phyloP scores from a whole-genome alignment of 1,140 invertebrate genomes.

The Danaus melanippus region DNA sequence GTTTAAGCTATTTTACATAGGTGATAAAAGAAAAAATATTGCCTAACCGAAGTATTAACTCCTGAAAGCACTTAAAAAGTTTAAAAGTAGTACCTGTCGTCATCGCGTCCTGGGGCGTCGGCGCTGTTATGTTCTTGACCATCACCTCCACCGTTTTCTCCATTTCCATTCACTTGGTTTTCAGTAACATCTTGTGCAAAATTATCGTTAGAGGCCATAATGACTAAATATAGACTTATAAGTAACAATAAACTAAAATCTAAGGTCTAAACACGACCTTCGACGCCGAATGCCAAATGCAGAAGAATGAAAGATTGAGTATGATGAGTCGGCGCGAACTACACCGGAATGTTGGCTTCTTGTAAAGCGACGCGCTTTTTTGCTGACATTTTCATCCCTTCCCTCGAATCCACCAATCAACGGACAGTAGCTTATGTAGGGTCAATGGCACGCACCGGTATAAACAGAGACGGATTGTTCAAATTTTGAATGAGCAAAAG shows the following conservation, averaged over 20 bases:
- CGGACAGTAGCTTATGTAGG: constrained; percentile 23
- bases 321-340: constrained; percentile 63
- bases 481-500: constrained; percentile 19
- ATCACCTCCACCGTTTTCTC: constrained; percentile 75
- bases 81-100: constrained; percentile 77
- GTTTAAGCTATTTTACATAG: constrained; percentile 10
- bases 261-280: constrained; percentile 66
- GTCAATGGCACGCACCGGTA: constrained; percentile 50
- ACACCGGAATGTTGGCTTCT: constrained; percentile 46
- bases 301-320: constrained; percentile 61
- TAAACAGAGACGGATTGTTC: constrained; percentile 29
- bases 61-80: constrained; percentile 20
- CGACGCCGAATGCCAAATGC: constrained; percentile 67
- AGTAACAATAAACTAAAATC: constrained; percentile 65
- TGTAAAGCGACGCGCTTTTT: constrained; percentile 49
- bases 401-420: constrained; percentile 44
- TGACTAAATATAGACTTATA: constrained; percentile 58
- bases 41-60: background rate
- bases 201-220: constrained; percentile 74
- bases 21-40: constrained; percentile 9
- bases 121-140: constrained; percentile 76
- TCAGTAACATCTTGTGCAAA: constrained; percentile 80
- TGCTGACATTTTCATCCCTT: constrained; percentile 38
- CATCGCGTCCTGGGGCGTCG: constrained; percentile 78
- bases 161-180: constrained; percentile 74